These are phyloP conservation scores for Triops longicaudatus DNA, from an alignment of 1,140 invertebrate genomes.

Conservation along the genomic window DNA sequence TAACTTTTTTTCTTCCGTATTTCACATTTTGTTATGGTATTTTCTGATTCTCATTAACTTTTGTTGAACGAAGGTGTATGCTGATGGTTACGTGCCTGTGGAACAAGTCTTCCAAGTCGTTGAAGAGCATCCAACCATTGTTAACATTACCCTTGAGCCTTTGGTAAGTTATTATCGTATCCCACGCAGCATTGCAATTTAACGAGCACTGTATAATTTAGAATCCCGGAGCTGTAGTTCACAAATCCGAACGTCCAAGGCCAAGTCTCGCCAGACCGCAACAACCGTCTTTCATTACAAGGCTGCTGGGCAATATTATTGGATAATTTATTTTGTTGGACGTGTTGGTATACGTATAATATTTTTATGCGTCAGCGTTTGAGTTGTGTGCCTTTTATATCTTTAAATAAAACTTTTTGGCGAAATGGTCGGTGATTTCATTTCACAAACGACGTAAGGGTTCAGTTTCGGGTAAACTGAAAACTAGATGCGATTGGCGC, in stretches of 20 bases:
- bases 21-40: neutral
- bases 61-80: constrained; percentile 55
- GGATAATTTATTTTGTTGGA: neutral
- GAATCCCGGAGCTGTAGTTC: neutral
- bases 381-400: neutral
- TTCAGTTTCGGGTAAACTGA: no score
- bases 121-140: constrained; percentile 68
- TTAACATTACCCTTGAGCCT: constrained; percentile 63
- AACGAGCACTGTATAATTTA: neutral
- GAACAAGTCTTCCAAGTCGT: constrained; percentile 77
- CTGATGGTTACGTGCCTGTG: constrained; percentile 67
- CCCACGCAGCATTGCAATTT: neutral
- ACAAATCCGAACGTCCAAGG: neutral
- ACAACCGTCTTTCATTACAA: neutral
- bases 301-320: neutral
- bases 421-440: no score
- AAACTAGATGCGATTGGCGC: no score
- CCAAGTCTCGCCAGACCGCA: neutral
- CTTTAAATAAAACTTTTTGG: no score
- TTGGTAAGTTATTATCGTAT: neutral
- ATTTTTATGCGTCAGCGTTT: neutral
- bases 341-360: neutral
- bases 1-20: neutral
- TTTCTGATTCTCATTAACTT: neutral
- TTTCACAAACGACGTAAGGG: no score